Evolutionary conservation across 2,113 vertebrate genomes (phyloP), one percentile per base, ranked within the genome.

Genomic region (Melanerpes aurifrons): DNA sequence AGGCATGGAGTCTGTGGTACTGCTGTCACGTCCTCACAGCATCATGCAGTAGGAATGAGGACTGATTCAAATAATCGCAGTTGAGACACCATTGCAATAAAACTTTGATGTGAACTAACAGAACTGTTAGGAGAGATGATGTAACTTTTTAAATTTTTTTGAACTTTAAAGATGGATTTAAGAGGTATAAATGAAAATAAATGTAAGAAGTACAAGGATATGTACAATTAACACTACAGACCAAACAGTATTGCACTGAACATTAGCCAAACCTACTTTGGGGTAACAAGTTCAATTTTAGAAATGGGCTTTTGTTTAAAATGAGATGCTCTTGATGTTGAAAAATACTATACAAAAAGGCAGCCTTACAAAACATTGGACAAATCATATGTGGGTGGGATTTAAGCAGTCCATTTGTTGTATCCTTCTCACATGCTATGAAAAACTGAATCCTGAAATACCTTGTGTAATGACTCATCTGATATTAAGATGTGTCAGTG

Each of bases 381-480:
- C 80, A 68, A 85, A 89, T 48, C 13, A 3, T 47, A 17, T 5
- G 68, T 80, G 75, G 86, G 77, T 9, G 85, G 63, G 45, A 50
- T 80, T 73, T 62, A 75, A 75, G 56, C 66, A 68, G 92, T 71
- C 72, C 74, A 29, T 80, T 90, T 94, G 74, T 70, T 91, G 40
- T 61, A 48, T 43, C 37, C n/a, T 28, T 90, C 57, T 83, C 81
- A 81, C 25, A 74, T 31, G 45, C 45, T 78, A 12, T 86, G 89
- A 53, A 69, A 83, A 94, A 94, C 69, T 26, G 70, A 71, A 83
- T 92, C 86, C 83, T 92, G 74, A 93, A 96, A 95, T 94, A 94
- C 77, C 77, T 93, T 82, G 26, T 75, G 10, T 85, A 82, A 35
- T 96, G 96, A 96, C 71, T 97, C 95, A 96, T 94, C 48, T 94